Conservation (phyloP, 2,797 vertebrate species). For the Cryptoblepharus egeriae region DNA sequence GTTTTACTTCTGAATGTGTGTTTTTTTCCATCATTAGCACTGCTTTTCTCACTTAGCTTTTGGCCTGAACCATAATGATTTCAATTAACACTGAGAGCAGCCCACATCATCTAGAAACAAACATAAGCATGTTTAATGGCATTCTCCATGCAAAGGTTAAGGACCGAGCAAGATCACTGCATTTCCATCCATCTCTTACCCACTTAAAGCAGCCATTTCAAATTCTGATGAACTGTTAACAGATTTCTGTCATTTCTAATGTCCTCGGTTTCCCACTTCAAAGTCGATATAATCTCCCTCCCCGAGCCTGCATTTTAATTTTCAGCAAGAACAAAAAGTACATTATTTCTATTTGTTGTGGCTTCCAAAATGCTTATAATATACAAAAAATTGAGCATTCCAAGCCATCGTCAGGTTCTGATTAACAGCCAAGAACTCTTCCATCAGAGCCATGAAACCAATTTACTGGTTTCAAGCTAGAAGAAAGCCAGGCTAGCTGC, state of each 20-base stretch:
- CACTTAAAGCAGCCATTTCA: neutral
- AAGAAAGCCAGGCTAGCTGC: conserved; percentile 18
- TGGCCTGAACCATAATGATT: no score
- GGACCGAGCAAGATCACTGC: neutral
- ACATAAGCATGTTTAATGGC: no score
- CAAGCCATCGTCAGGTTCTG: neutral
- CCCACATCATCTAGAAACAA: neutral
- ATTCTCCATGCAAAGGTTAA: neutral
- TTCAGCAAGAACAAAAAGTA: neutral
- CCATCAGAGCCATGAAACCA: neutral
- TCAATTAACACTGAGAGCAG: neutral
- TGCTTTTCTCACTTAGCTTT: neutral
- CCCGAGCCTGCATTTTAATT: neutral
- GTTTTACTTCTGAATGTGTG: neutral
- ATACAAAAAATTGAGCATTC: conserved; percentile 11
- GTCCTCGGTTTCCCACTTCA: neutral
- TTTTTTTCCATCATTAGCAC: neutral
- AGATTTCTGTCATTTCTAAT: no score
- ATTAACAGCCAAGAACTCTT: conserved; percentile 25
- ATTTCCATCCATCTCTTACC: neutral
- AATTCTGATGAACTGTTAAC: neutral
- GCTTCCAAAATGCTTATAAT: neutral
- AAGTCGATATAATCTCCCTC: neutral
- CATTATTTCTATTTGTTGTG: neutral
- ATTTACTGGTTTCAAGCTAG: conserved; percentile 26